These are phyloP conservation scores for Meles meles DNA, from an alignment of 2,113 vertebrate species.

Conservation along the genomic window DNA sequence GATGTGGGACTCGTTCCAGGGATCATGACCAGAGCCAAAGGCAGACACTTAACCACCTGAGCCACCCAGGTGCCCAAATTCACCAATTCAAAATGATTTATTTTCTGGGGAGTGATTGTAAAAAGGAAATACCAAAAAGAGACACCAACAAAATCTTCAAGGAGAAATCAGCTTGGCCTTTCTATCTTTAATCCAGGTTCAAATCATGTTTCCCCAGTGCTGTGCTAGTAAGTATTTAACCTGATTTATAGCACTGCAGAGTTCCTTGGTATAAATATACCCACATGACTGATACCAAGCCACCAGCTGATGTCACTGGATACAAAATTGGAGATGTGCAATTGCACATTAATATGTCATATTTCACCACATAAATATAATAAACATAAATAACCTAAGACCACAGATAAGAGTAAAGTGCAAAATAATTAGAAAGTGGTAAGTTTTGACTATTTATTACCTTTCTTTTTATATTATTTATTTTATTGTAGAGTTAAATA, in stretches of 20 bases:
- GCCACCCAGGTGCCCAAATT: not conserved
- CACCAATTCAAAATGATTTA: not conserved
- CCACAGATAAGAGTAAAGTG: not conserved
- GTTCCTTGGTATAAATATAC: not conserved
- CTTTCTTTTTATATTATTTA: not conserved
- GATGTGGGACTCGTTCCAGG: no score
- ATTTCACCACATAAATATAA: not conserved
- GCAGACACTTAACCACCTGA: not conserved
- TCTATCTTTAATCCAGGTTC: not conserved
- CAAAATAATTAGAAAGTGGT: not conserved
- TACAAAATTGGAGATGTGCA: not conserved
- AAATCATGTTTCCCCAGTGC: not conserved
- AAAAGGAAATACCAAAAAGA: not conserved
- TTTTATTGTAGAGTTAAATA: not conserved
- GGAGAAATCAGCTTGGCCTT: not conserved
- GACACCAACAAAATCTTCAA: not conserved
- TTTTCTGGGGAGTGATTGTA: not conserved
- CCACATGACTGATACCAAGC: not conserved
- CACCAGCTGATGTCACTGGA: not conserved
- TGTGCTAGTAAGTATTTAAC: not conserved
- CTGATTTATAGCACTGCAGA: not conserved
- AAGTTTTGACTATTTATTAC: not conserved
- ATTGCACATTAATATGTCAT: not conserved
- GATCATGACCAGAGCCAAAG: not conserved
- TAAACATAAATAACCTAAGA: not conserved